Evolutionary conservation across 2,113 vertebrate species (phyloP), one percentile per base, ranked within the genome.

Genomic region (Tachuris rubrigastra): DNA sequence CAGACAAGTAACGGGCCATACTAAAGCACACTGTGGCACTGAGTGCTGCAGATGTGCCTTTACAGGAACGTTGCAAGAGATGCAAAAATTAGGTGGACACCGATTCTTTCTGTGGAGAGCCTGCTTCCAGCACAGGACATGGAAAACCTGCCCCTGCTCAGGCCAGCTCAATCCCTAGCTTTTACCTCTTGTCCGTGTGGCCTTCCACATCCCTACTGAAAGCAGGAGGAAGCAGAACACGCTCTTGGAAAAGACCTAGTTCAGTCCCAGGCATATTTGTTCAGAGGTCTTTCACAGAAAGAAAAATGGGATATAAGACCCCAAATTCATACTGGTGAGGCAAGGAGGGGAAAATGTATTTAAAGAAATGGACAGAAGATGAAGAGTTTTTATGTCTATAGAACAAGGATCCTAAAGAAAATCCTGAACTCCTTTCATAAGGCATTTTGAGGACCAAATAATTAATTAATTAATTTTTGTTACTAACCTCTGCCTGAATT

Each of bases 31-130:
- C 2, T 2, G 33, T 30, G 49, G 62, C 59, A 68, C 2, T 10
- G 12, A 80, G 33, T 2, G 3, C 30, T 28, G 5, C 28, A 65
- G 49, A 63, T 49, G 20, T 23, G 41, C 37, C 63, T 71, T 58
- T 81, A 47, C 50, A 93, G 59, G 46, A 17, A 31, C 55, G n/a
- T 8, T 42, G 13, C 72, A 69, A 73, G 55, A 87, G n/a, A 46
- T 11, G n/a, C 20, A 83, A 73, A 92, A 66, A n/a, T 91, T 69
- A 84, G 76, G 37, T 46, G 78, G 92, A 87, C 90, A 55, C 30
- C 17, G 77, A 17, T 35, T 84, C 86, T 42, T 59, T 6, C 74
- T 52, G 77, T 23, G 1, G 5, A 60, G n/a, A 89, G 31, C 47
- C 60, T 65, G 50, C 39, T 63, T n/a, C 4, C 56, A 66, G 67